A percentile compares a stretch with the other conserved stretches of the same genome.
Evolutionary conservation across 2,113 vertebrate species (phyloP).

Genomic region (human (Homo sapiens)): DNA sequence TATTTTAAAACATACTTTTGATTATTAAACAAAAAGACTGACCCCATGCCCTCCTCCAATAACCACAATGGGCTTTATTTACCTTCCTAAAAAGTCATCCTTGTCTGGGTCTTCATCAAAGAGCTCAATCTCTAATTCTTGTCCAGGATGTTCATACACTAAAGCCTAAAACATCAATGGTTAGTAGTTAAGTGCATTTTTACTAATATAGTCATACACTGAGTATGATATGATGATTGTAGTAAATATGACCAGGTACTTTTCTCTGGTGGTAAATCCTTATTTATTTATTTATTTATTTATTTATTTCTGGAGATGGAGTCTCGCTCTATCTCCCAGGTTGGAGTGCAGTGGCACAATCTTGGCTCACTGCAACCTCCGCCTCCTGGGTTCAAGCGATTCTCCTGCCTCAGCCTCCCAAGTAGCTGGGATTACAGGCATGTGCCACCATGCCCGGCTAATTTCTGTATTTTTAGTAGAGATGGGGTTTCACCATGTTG

Average conservation of each 20-base stretch:
- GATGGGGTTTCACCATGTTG: too few species aligned
- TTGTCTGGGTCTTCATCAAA: conserved; percentile 98
- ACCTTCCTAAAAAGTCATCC: conserved; percentile 97
- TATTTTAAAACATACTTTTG: background rate
- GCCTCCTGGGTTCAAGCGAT: too few species aligned
- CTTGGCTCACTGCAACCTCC: too few species aligned
- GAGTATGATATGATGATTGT: background rate
- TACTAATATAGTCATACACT: background rate
- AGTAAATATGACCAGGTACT: background rate
- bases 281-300: too few species aligned
- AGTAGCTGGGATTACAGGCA: too few species aligned
- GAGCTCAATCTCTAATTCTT: conserved; percentile 92
- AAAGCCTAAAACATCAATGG: conserved; percentile 83
- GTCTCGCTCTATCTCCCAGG: too few species aligned
- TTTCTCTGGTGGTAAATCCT: background rate
- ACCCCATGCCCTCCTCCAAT: background rate
- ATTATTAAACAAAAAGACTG: fast-evolving
- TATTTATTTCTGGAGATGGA: too few species aligned
- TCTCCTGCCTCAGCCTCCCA: too few species aligned
- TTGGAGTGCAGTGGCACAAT: too few species aligned
- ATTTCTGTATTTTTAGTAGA: too few species aligned
- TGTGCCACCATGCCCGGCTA: fast-evolving
- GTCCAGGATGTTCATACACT: conserved; percentile 88
- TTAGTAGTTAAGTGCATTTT: background rate
- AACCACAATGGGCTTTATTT: conserved; percentile 8